phyloP scores from a whole-genome alignment of 2,113 vertebrate genomes.

The Prinia subflava region DNA sequence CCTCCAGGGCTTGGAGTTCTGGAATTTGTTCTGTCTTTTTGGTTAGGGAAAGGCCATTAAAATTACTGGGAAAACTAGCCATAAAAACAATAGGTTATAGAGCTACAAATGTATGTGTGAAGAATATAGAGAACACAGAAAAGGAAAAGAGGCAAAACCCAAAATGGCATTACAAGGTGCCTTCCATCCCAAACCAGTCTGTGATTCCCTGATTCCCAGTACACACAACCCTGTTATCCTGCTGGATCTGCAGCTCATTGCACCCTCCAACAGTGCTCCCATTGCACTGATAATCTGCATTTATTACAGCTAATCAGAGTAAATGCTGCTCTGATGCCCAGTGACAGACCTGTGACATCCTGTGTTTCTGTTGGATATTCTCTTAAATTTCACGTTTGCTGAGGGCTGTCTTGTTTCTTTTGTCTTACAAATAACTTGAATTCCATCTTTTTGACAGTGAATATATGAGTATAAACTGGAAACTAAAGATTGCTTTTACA shows the following conservation, averaged over 20 bases:
- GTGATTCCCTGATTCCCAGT: background rate
- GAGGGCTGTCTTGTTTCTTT: conserved; percentile 44
- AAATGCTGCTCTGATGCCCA: background rate
- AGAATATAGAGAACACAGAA: background rate
- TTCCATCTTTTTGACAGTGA: conserved; percentile 55
- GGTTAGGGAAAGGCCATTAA: background rate
- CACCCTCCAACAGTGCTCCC: too few species aligned
- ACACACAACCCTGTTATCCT: background rate
- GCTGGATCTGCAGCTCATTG: background rate
- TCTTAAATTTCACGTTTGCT: background rate
- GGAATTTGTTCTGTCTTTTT: background rate
- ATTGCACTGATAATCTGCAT: background rate
- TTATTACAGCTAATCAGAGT: background rate
- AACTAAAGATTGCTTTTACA: conserved; percentile 59
- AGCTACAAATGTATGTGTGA: background rate
- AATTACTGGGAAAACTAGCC: background rate
- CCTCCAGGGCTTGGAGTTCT: background rate
- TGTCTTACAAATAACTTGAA: conserved; percentile 42
- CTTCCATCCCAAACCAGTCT: background rate
- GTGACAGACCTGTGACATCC: background rate
- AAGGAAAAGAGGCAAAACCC: background rate
- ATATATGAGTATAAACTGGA: conserved; percentile 67
- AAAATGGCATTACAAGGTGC: background rate
- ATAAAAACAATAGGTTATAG: background rate
- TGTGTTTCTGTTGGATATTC: conserved; percentile 13